Evolutionary conservation across 2,888 invertebrate species (phyloP).

Genomic region (Hyppa rectilinea): DNA sequence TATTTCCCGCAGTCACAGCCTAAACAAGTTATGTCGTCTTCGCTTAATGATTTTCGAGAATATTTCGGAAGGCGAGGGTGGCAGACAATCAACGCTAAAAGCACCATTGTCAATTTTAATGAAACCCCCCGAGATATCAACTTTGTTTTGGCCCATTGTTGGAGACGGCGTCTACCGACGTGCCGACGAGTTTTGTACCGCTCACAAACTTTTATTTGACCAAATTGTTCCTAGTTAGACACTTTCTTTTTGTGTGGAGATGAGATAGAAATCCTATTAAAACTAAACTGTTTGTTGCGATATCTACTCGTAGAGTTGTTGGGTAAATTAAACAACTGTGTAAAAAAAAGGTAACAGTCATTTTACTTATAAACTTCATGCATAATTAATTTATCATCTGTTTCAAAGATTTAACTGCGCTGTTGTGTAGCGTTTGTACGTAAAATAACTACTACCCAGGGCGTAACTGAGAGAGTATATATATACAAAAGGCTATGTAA

Average conservation of each 20-base stretch:
- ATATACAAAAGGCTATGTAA: too few relatives aligned
- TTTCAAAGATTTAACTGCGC: not conserved
- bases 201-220: conserved; percentile 57
- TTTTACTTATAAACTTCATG: too few relatives aligned
- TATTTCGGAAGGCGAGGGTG: conserved; percentile 58
- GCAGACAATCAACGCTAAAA: conserved; percentile 69
- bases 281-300: conserved; percentile 24
- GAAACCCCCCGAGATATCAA: conserved; percentile 71
- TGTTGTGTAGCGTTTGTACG: not conserved
- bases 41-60: conserved; percentile 64
- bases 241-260: conserved; percentile 48
- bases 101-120: conserved; percentile 73
- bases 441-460: not conserved
- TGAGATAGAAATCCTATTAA: conserved; percentile 43
- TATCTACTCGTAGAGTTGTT: not conserved
- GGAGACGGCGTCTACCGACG: conserved; percentile 37
- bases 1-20: conserved; percentile 49
- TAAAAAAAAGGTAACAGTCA: too few relatives aligned
- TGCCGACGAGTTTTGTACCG: conserved; percentile 44
- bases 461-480: too few relatives aligned
- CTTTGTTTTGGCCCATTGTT: conserved; percentile 67
- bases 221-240: conserved; percentile 57
- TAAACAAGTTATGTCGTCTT: conserved; percentile 65
- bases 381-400: not conserved
- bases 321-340: not conserved